Base-by-base conservation (phyloP, 2,797 vertebrate genomes). In the Falco naumanni region DNA sequence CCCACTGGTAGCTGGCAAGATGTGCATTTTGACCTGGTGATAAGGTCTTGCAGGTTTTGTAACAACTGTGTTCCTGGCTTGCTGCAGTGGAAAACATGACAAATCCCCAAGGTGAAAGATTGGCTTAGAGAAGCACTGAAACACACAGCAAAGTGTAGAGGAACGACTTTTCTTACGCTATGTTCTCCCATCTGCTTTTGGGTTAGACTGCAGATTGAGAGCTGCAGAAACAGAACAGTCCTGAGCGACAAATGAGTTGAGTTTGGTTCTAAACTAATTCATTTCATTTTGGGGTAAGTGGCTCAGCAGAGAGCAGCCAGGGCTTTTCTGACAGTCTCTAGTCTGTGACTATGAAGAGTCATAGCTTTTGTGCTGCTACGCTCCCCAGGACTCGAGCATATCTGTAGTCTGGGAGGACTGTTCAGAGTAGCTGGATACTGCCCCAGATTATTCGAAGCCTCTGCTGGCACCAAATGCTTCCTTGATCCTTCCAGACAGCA, bases 401-500 rank as follows among this genome's bases (percentile, higher is more conserved):
- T 16, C 25, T 7, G 24, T n/a, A 59, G 47, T n/a, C 48, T 93
- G 72, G 57, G 22, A 83, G 48, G 22, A 26, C 50, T 48, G 25
- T 48, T 74, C 10, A 16, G 84, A 78, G 34, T 10, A 77, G 56
- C 39, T 78, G 37, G 57, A 43, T 79, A 12, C 16, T 65, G 63
- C 50, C 50, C 54, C 51, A 26, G 59, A 34, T 26, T 53, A 39
- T 86, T 50, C 0, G 0, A 54, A 82, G 34, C 50, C 29, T 81
- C 75, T 89, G n/a, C 15, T 69, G 82, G 31, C 56, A 78, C 69
- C 64, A 84, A 80, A 92, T 84, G 15, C 31, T 78, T 83, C 71
- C 75, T 78, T 65, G 45, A 84, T 54, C 51, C 78, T 91, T 91
- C 33, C 37, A 87, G 59, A 69, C 31, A 75, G 34, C 50, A 77